Conservation (phyloP, 2,113 vertebrate species). For the Turnix velox region DNA sequence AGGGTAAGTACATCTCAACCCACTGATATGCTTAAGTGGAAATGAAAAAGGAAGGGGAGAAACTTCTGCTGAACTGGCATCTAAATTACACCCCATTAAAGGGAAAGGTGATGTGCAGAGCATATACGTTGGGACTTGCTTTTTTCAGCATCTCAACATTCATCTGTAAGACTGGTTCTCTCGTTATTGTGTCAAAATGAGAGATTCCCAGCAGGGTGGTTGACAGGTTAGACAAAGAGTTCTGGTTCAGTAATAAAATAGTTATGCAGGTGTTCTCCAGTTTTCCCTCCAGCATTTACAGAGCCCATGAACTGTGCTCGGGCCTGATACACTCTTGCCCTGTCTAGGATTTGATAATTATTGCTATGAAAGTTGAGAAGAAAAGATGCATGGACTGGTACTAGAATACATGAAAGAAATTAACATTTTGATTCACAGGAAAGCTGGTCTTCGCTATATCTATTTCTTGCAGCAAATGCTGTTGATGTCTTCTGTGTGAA, state of each 20-base stretch:
- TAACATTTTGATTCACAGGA: background rate
- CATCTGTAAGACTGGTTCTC: constrained; percentile 63
- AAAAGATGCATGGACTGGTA: background rate
- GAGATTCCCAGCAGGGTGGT: constrained; percentile 42
- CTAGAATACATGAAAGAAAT: background rate
- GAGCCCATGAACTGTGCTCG: background rate
- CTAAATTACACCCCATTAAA: constrained; percentile 44
- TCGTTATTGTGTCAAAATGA: constrained; percentile 62
- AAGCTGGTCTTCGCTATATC: background rate
- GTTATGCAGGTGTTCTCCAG: constrained; percentile 44
- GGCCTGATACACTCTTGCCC: background rate
- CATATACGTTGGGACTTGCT: constrained; percentile 59
- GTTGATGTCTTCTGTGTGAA: background rate
- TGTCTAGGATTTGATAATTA: background rate
- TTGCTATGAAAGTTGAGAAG: background rate
- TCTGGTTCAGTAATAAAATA: constrained; percentile 57
- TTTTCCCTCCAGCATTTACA: constrained; percentile 67
- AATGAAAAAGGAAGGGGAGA: constrained; percentile 42
- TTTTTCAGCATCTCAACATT: constrained; percentile 23
- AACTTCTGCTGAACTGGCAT: constrained; percentile 20
- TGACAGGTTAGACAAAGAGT: constrained; percentile 70
- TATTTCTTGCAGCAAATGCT: background rate
- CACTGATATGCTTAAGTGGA: constrained; percentile 46
- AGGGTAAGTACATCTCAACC: constrained; percentile 52
- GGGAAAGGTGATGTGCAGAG: background rate